phyloP scores from a whole-genome alignment of 2,797 vertebrate species.

The Danio kyathit region DNA sequence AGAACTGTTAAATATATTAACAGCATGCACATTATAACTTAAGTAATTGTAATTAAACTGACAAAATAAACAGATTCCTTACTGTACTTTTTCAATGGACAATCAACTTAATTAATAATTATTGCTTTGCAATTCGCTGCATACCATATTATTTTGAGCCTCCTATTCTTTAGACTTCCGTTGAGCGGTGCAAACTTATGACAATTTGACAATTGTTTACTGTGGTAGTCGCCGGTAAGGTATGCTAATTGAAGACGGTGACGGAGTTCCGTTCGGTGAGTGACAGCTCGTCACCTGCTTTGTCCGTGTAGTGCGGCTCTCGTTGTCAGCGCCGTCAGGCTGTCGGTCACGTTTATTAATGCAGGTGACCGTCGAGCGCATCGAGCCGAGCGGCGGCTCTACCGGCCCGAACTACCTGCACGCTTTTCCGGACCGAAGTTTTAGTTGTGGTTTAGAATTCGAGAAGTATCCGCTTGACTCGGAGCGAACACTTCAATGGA shows the following conservation, averaged over 20 bases:
- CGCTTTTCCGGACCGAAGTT: background rate
- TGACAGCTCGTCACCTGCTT: constrained; percentile 11
- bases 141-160: background rate
- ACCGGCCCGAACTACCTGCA: constrained; percentile 7
- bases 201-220: background rate
- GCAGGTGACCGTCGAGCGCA: constrained; percentile 27
- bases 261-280: background rate
- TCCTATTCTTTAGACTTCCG: background rate
- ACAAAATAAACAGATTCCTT: too few species aligned
- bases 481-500: constrained; percentile 14
- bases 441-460: background rate
- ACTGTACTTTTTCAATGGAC: too few species aligned
- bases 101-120: too few species aligned
- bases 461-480: constrained; percentile 19
- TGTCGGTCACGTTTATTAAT: constrained; percentile 25
- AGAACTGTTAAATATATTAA: too few species aligned
- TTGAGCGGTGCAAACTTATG: background rate
- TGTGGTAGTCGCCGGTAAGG: background rate
- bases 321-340: background rate
- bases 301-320: background rate
- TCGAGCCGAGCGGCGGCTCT: background rate
- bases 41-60: too few species aligned
- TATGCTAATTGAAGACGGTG: background rate
- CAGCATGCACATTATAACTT: too few species aligned
- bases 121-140: too few species aligned